Evolutionary conservation across 2,113 vertebrate species (phyloP).

Genomic region (Sarotherodon lohbergeri): DNA sequence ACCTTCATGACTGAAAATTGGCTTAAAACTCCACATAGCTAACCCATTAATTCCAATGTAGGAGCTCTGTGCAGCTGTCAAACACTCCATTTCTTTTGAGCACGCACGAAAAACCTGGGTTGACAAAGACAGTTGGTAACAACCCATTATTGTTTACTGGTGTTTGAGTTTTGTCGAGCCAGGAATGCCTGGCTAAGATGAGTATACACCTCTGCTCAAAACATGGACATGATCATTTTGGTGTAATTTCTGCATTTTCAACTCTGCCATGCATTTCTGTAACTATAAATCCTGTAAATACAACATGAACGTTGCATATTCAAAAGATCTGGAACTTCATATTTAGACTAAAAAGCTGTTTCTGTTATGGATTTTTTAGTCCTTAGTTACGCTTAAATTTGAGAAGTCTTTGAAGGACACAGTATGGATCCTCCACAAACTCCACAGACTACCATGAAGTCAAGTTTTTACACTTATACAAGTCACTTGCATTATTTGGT

Average conservation of each 20-base stretch:
- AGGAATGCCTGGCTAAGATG: not conserved
- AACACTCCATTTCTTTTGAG: not conserved
- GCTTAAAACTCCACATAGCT: not conserved
- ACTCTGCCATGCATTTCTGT: not conserved
- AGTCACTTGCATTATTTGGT: not conserved
- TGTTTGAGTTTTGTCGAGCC: not conserved
- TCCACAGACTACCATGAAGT: not conserved
- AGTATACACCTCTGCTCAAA: not conserved
- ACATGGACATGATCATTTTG: not conserved
- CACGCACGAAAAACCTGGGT: rapidly evolving
- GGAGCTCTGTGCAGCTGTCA: not conserved
- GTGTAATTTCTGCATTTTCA: not conserved
- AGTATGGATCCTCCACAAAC: not conserved
- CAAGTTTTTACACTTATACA: not conserved
- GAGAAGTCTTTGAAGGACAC: not conserved
- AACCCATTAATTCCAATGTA: not conserved
- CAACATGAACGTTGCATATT: not conserved
- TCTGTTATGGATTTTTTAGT: not conserved
- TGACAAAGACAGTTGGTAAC: not conserved
- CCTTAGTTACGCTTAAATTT: rapidly evolving
- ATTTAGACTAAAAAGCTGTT: not conserved
- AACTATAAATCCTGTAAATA: not conserved
- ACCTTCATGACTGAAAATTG: not conserved
- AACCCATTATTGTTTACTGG: not conserved
- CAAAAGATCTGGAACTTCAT: not conserved